Percentiles rank a stretch among this genome's conserved stretches.
phyloP scores from a whole-genome alignment of 2,888 invertebrate species.

The Noctua comes region DNA sequence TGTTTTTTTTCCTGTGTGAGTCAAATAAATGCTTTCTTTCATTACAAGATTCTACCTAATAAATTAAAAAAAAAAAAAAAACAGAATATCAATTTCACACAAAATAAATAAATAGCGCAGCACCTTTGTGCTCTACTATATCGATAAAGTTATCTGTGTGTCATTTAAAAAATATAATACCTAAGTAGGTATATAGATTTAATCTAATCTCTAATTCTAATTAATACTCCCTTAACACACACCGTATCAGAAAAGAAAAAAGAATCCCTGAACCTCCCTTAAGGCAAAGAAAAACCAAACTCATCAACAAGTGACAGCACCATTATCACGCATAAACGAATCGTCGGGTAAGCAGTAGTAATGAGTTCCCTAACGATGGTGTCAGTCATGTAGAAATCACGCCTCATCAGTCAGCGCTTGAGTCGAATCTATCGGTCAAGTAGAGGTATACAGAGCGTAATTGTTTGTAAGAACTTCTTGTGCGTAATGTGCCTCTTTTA shows the following conservation, averaged over 20 bases:
- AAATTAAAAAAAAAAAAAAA: not conserved
- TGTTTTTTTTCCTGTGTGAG: not conserved
- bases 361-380: constrained; percentile 54
- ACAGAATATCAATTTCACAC: not conserved
- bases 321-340: constrained; percentile 49
- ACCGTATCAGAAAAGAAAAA: not conserved
- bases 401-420: constrained; percentile 60
- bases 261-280: not conserved
- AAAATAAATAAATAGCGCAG: not conserved
- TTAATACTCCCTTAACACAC: not conserved
- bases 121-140: not conserved
- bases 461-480: constrained; percentile 41
- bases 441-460: constrained; percentile 35
- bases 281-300: constrained; percentile 10
- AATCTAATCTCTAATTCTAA: too few species aligned
- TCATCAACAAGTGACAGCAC: constrained; percentile 36
- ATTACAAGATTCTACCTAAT: not conserved
- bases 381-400: constrained; percentile 61
- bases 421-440: constrained; percentile 33
- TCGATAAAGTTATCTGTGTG: not conserved
- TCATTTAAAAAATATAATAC: not conserved
- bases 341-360: constrained; percentile 49
- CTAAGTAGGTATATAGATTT: not conserved
- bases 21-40: not conserved
- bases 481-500: not conserved